Evolutionary conservation across 2,797 vertebrate species (phyloP).

Genomic region (Sebastes nivosus): DNA sequence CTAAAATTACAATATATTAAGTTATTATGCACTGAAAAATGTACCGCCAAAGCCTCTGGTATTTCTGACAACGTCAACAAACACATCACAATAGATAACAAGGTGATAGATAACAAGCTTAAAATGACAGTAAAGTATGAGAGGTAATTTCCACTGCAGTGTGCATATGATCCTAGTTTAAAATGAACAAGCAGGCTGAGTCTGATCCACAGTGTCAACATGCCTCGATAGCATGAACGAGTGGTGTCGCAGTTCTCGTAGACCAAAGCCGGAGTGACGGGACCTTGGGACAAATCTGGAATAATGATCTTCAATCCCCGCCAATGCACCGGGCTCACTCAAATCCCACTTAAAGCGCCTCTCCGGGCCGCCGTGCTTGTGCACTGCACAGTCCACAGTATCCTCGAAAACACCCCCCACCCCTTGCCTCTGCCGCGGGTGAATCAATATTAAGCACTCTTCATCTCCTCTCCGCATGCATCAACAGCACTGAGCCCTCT

Average conservation of each 20-base stretch:
- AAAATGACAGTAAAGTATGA: not conserved
- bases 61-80: too few species aligned
- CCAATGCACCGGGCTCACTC: constrained; percentile 51
- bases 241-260: not conserved
- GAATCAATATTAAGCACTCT: constrained; percentile 73
- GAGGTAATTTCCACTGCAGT: not conserved
- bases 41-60: too few species aligned
- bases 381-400: constrained; percentile 15
- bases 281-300: constrained; percentile 63
- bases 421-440: constrained; percentile 24
- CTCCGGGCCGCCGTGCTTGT: constrained; percentile 18
- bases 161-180: not conserved
- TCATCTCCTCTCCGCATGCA: constrained; percentile 55
- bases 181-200: constrained; percentile 9
- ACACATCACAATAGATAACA: too few species aligned
- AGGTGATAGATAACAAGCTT: not conserved
- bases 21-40: too few species aligned
- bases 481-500: constrained; percentile 50
- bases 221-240: constrained; percentile 19
- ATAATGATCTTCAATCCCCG: constrained; percentile 59
- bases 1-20: too few species aligned
- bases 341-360: constrained; percentile 55
- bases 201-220: constrained; percentile 15
- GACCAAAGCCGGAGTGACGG: constrained; percentile 48
- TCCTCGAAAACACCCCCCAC: not conserved